These are phyloP conservation scores for Eulemur macaco DNA, from an alignment of 2,113 vertebrate species.

Conservation along the genomic window DNA sequence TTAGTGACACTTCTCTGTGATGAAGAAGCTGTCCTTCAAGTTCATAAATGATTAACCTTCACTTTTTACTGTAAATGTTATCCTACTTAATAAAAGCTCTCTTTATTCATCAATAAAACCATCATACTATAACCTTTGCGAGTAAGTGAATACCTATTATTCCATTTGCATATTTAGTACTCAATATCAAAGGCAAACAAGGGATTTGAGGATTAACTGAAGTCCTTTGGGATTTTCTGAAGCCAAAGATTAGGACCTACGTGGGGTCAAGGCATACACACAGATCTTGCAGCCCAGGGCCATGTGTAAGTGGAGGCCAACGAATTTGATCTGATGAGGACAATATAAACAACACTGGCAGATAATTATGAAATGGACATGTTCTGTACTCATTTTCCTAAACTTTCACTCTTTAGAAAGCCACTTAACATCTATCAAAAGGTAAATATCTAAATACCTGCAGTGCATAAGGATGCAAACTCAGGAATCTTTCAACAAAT, in stretches of 20 bases:
- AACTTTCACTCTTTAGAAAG: neutral
- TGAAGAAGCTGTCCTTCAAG: neutral
- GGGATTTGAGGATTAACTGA: neutral
- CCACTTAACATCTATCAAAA: neutral
- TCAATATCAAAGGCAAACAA: constrained; percentile 30
- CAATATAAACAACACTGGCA: neutral
- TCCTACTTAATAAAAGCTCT: neutral
- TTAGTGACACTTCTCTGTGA: neutral
- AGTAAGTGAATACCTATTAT: constrained; percentile 8
- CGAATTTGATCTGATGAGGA: neutral
- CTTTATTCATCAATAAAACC: constrained; percentile 17
- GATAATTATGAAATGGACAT: neutral
- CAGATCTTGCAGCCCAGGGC: neutral
- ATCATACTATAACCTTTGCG: constrained; percentile 20
- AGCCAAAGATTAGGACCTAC: neutral
- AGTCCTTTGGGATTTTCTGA: neutral
- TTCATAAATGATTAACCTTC: neutral
- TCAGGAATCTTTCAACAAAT: neutral
- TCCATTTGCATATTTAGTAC: neutral
- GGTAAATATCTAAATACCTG: neutral
- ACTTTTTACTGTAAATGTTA: constrained; percentile 23
- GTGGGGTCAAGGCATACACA: neutral
- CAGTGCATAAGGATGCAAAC: neutral
- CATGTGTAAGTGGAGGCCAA: neutral
- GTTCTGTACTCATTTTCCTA: neutral